Conservation (phyloP, 2,888 invertebrate species). For the Pseudococcus longispinus region DNA sequence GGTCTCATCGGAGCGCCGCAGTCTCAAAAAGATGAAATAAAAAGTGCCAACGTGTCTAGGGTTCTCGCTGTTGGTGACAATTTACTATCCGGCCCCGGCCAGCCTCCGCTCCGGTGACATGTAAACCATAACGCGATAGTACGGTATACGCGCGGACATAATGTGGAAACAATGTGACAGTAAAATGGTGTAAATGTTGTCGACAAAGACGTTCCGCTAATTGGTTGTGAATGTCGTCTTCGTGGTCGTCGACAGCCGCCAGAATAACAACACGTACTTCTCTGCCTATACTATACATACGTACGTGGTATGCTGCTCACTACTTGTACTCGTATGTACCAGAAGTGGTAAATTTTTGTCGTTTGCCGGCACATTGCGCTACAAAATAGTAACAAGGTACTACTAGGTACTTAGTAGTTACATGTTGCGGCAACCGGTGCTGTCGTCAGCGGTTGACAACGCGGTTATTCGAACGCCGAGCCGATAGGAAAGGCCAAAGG, state of each 20-base stretch:
- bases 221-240: conserved; percentile 23
- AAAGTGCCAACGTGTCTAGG: background rate
- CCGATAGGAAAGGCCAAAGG: background rate
- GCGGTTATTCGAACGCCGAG: too few relatives aligned
- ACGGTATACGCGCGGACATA: background rate
- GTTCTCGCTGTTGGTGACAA: background rate
- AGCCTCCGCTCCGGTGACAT: background rate
- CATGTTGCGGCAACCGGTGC: background rate
- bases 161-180: conserved; percentile 50
- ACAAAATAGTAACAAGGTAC: background rate
- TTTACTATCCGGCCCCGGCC: background rate
- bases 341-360: background rate
- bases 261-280: background rate
- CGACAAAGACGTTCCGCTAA: conserved; percentile 47
- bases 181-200: conserved; percentile 54
- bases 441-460: background rate
- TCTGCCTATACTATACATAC: background rate
- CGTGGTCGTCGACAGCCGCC: background rate
- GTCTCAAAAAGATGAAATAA: background rate
- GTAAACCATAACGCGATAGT: background rate
- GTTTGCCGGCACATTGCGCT: background rate
- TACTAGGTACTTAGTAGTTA: background rate
- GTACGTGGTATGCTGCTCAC: background rate
- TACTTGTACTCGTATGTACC: background rate
- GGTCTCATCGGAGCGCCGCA: too few relatives aligned